Percentiles rank a stretch among this genome's conserved stretches.
These are phyloP conservation scores for Drosophila subpulchrella DNA, from an alignment of 1,140 invertebrate species.

Conservation along the genomic window DNA sequence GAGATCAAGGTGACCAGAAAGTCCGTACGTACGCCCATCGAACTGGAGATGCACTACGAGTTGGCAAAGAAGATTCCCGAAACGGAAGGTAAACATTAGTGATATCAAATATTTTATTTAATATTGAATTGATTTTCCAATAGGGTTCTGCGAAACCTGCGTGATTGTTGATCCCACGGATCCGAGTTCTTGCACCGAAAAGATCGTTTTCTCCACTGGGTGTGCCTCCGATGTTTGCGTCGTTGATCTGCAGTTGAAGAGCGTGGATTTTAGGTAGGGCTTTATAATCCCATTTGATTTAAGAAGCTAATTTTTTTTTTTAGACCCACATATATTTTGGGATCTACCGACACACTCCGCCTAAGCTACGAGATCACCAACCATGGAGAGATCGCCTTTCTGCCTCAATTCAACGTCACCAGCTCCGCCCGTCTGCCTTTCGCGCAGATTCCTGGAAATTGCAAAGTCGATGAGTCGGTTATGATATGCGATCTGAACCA, in stretches of 20 bases:
- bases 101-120: no score
- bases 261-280: constrained; percentile 49
- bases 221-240: constrained; percentile 80
- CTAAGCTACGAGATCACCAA: constrained; percentile 81
- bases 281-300: background rate
- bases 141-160: constrained; percentile 73
- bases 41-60: constrained; percentile 79
- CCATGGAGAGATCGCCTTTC: constrained; percentile 84
- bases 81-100: constrained; percentile 28
- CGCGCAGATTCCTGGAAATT: constrained; percentile 81
- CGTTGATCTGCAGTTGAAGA: constrained; percentile 78
- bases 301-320: background rate
- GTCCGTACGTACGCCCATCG: constrained; percentile 83
- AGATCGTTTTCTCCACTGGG: constrained; percentile 77
- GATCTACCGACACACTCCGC: constrained; percentile 70
- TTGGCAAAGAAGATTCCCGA: constrained; percentile 54
- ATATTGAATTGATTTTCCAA: no score
- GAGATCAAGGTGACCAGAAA: constrained; percentile 63
- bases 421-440: constrained; percentile 76
- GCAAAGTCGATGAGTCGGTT: constrained; percentile 53
- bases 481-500: constrained; percentile 34
- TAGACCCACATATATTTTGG: constrained; percentile 79
- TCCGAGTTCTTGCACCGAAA: constrained; percentile 62
- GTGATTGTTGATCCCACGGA: constrained; percentile 76
- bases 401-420: constrained; percentile 80